Base-by-base conservation (phyloP, 2,797 vertebrate species). In the Manis crassicaudata region DNA sequence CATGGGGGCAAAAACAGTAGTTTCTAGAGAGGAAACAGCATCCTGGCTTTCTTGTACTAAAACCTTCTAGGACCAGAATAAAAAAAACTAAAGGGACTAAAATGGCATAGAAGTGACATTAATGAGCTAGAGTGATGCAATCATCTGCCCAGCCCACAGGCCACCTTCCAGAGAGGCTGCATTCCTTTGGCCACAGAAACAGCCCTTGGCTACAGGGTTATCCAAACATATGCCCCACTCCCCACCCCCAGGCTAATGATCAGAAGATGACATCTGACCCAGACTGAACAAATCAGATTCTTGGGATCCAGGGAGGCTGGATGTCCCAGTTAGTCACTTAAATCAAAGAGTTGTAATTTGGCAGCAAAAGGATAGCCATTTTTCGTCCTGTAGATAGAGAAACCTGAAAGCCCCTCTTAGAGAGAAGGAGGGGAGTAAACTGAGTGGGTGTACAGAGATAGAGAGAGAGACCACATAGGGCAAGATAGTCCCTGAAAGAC, bases 31-130 rank as follows among this genome's bases (percentile, higher is more conserved):
- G 5, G 62, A 84, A 81, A 93, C 0, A 68, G 20, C 43, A 83
- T 63, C 54, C 67, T 96, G 63, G 27, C n/a, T 84, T 95, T 40
- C 37, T 40, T 92, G 25, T 56, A 56, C 43, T n/a, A 76, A 92
- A 72, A 62, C 40, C 29, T 27, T 88, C 68, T 27, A 92, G 65
- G 9, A 88, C 10, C 65, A 81, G 46, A 58, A 88, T 35, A 40
- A 82, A 77, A 88, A 88, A 92, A 32, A 79, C 91, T 54, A 63
- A 82, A 86, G 40, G 67, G 62, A 86, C 63, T 56, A 23, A 68
- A 18, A 62, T 10, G 3, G n/a, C 46, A 75, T n/a, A 52, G 65
- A 46, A 70, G 46, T 63, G 23, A 92, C 35, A 87, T 68, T n/a
- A 67, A 50, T 67, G 29, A 93, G 62, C 25, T 60, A 27, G 27